These are phyloP conservation scores for Ceryle rudis DNA, from an alignment of 2,797 vertebrate genomes.

Conservation along the genomic window DNA sequence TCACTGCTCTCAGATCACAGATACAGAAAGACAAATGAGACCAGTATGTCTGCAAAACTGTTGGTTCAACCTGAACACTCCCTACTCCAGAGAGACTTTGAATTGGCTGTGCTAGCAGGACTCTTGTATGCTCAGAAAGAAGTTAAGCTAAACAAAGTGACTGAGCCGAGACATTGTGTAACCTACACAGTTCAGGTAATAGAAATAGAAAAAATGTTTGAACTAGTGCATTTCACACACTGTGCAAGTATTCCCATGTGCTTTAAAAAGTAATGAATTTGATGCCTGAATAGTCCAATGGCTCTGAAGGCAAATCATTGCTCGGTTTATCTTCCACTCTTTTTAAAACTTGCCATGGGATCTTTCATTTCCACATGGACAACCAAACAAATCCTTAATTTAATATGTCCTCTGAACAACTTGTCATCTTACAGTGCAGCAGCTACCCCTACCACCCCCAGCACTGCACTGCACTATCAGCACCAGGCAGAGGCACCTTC, in stretches of 20 bases:
- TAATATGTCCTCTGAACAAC: background rate
- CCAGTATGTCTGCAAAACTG: background rate
- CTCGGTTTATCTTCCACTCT: background rate
- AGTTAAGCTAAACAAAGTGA: background rate
- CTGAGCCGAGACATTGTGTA: background rate
- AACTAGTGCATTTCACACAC: background rate
- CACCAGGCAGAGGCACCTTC: background rate
- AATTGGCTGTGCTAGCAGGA: background rate
- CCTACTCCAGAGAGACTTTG: background rate
- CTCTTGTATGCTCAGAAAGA: background rate
- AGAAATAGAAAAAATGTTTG: background rate
- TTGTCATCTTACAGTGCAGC: background rate
- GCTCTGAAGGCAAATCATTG: background rate
- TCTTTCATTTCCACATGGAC: slow-evolving; percentile 15
- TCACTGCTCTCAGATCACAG: background rate
- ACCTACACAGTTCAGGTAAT: background rate
- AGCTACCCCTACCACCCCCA: slow-evolving; percentile 20
- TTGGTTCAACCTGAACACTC: background rate
- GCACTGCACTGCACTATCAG: background rate
- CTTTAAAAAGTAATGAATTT: slow-evolving; percentile 21
- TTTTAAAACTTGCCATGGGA: slow-evolving; percentile 19
- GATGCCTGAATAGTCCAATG: background rate
- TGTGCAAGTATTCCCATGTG: background rate
- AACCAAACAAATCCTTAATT: slow-evolving; percentile 8
- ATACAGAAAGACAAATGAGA: background rate